phyloP scores from a whole-genome alignment of 2,113 vertebrate species.

The Phalacrocorax aristotelis region DNA sequence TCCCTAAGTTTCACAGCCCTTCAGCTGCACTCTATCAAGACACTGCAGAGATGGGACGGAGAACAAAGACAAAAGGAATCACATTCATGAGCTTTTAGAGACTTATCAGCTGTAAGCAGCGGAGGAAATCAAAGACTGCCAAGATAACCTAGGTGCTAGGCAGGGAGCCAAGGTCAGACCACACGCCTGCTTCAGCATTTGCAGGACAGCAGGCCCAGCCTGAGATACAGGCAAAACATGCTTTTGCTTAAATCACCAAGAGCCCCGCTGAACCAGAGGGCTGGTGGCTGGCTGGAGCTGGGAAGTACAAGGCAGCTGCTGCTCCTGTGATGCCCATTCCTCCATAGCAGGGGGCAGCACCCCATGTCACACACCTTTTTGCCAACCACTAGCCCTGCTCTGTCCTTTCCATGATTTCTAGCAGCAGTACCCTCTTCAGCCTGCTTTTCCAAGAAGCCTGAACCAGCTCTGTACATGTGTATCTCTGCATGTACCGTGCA shows the following conservation, averaged over 20 bases:
- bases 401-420: not conserved
- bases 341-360: not conserved
- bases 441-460: not conserved
- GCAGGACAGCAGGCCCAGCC: not conserved
- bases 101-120: not conserved
- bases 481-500: not conserved
- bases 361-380: accelerated
- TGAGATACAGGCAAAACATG: not conserved
- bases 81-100: not conserved
- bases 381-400: not conserved
- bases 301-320: not conserved
- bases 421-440: not conserved
- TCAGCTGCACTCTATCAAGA: not conserved
- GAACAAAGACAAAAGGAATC: not conserved
- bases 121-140: not conserved
- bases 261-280: too few species aligned
- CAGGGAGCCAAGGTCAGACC: not conserved
- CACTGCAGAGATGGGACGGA: not conserved
- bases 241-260: not conserved
- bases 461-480: not conserved
- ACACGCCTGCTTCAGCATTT: accelerated
- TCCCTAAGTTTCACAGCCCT: not conserved
- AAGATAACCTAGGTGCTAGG: not conserved
- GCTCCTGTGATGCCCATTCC: not conserved
- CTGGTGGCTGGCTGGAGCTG: not conserved